A percentile compares a stretch with the other conserved stretches of the same genome.
Evolutionary conservation across 2,113 vertebrate species (phyloP).

Genomic region (Pollimyrus isidori): DNA sequence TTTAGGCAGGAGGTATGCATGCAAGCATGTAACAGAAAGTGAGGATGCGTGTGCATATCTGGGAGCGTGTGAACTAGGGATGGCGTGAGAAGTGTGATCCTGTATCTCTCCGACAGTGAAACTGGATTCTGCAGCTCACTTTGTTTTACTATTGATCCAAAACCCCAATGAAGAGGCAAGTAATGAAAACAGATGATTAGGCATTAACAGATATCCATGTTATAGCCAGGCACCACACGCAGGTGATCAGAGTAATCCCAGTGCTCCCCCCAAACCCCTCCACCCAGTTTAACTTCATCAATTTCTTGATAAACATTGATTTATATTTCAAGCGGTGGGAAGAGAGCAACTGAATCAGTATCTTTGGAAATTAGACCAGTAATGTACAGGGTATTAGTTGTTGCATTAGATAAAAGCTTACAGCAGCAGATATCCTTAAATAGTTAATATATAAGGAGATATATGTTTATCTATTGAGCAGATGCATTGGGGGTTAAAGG

Average conservation of each 20-base stretch:
- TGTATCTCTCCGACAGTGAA: conserved; percentile 33
- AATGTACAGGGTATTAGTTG: not conserved
- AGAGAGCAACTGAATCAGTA: too few relatives aligned
- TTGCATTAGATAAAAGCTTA: not conserved
- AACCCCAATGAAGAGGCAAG: not conserved
- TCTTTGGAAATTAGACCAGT: not conserved
- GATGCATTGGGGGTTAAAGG: not conserved
- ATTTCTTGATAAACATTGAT: not conserved
- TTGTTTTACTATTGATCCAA: conserved; percentile 40
- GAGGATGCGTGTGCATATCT: not conserved
- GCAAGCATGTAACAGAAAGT: not conserved
- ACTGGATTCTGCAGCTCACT: conserved; percentile 41
- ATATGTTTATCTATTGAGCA: not conserved
- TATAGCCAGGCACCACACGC: conserved; percentile 28
- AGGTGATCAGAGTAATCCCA: conserved; percentile 33
- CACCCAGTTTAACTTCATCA: not conserved
- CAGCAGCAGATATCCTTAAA: not conserved
- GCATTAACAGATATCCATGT: conserved; percentile 38
- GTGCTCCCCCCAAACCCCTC: not conserved
- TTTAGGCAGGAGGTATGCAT: not conserved
- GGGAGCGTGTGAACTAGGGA: not conserved
- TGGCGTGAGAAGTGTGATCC: not conserved
- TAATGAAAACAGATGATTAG: conserved; percentile 7
- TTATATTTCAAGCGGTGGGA: too few relatives aligned
- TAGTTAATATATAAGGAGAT: not conserved